Percentiles rank a stretch among this genome's conserved stretches.
These are phyloP conservation scores for Diplolepis rosae DNA, from an alignment of 2,888 invertebrate genomes.

Conservation along the genomic window DNA sequence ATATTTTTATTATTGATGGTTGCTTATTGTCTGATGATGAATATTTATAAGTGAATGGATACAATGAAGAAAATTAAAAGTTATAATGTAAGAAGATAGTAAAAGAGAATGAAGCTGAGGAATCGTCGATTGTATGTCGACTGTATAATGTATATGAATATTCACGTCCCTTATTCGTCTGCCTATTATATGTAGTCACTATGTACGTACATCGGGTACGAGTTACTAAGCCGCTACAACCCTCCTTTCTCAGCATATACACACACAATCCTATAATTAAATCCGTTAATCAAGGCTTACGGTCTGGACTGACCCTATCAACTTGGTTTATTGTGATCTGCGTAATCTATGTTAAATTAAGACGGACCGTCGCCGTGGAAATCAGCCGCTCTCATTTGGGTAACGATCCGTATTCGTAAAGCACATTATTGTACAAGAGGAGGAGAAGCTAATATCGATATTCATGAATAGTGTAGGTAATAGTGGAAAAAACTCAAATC, in stretches of 20 bases:
- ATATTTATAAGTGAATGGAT: too few relatives aligned
- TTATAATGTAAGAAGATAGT: too few relatives aligned
- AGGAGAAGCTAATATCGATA: neutral
- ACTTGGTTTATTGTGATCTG: slow-evolving; percentile 73
- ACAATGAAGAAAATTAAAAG: too few relatives aligned
- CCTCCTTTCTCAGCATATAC: slow-evolving; percentile 51
- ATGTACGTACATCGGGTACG: slow-evolving; percentile 53
- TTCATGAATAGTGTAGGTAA: neutral
- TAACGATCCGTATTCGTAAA: neutral
- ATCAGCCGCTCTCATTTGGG: neutral
- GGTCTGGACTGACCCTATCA: slow-evolving; percentile 71
- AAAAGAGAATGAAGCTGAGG: too few relatives aligned
- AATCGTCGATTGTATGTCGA: too few relatives aligned
- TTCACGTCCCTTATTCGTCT: too few relatives aligned
- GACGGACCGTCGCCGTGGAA: slow-evolving; percentile 63
- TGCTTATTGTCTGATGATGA: too few relatives aligned
- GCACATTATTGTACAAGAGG: neutral
- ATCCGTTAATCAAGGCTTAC: slow-evolving; percentile 74
- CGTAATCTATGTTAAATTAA: slow-evolving; percentile 72
- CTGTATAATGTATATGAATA: too few relatives aligned
- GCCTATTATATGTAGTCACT: too few relatives aligned
- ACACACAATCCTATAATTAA: slow-evolving; percentile 68
- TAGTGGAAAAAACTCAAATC: neutral
- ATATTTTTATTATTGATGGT: too few relatives aligned
- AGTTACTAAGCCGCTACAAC: slow-evolving; percentile 66